phyloP scores from a whole-genome alignment of 2,888 invertebrate species.

The Tetranychus piercei region DNA sequence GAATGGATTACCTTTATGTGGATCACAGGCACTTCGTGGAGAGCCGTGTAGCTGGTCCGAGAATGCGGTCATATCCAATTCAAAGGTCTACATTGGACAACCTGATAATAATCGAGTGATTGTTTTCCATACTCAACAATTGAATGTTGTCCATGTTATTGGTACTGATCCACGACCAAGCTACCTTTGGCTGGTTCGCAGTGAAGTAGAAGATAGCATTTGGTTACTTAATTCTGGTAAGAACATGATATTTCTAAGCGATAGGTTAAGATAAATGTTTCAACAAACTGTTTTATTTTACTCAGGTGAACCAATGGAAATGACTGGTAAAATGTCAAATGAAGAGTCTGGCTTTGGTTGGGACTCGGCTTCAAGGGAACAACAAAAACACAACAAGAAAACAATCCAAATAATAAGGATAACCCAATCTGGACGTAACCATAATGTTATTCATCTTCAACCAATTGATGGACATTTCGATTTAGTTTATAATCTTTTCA shows the following conservation, averaged over 20 bases:
- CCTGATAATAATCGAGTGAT: constrained; percentile 21
- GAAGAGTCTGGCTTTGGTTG: constrained; percentile 19
- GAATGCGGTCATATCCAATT: constrained; percentile 15
- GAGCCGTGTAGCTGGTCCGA: constrained; percentile 19
- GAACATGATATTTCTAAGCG: not conserved
- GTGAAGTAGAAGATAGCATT: constrained; percentile 15
- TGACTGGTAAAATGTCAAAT: not conserved
- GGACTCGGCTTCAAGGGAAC: constrained; percentile 16
- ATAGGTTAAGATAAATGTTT: not conserved
- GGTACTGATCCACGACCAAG: constrained; percentile 21
- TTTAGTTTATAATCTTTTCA: constrained; percentile 45
- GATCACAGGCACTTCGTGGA: constrained; percentile 11
- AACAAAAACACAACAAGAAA: constrained; percentile 27
- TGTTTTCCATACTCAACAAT: constrained; percentile 19
- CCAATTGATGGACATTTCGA: constrained; percentile 57
- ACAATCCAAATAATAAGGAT: constrained; percentile 43
- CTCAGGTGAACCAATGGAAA: not conserved
- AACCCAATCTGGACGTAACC: constrained; percentile 43
- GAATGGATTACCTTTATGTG: constrained; percentile 21
- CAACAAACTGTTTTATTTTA: not conserved
- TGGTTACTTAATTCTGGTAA: constrained; percentile 21
- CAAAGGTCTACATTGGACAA: constrained; percentile 19
- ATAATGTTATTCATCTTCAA: constrained; percentile 43
- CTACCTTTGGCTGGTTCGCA: constrained; percentile 15
- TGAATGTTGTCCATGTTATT: constrained; percentile 21